Evolutionary conservation across 2,797 vertebrate species (phyloP).

Genomic region (Simalia tracyae): DNA sequence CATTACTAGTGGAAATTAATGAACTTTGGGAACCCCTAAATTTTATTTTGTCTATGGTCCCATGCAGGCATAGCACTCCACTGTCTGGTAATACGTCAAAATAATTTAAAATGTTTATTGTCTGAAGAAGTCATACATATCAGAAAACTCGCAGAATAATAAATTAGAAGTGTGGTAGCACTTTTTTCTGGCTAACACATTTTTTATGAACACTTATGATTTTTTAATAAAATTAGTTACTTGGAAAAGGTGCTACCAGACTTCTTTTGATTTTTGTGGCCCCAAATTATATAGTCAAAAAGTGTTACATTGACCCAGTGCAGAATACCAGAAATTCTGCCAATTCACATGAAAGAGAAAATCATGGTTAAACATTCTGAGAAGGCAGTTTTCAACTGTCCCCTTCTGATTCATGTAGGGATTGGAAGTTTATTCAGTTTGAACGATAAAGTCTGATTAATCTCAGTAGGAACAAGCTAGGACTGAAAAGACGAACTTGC

Average conservation of each 20-base stretch:
- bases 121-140: background rate
- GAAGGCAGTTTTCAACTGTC: background rate
- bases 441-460: background rate
- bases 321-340: background rate
- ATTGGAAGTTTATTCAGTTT: background rate
- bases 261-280: background rate
- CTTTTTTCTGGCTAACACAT: too few relatives aligned
- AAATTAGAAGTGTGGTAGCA: background rate
- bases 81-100: background rate
- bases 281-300: background rate
- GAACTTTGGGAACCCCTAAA: too few relatives aligned
- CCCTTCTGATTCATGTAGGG: background rate
- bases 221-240: too few relatives aligned
- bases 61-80: too few relatives aligned
- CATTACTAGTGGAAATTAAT: too few relatives aligned
- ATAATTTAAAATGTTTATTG: background rate
- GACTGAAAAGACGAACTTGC: background rate
- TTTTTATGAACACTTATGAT: too few relatives aligned
- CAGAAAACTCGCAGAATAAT: background rate
- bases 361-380: background rate
- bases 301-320: background rate
- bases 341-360: background rate
- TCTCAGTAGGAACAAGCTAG: background rate
- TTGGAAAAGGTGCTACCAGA: background rate
- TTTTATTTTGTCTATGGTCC: too few relatives aligned